Evolutionary conservation across 2,888 invertebrate species (phyloP).

Genomic region (Ichneumoninae sp.): DNA sequence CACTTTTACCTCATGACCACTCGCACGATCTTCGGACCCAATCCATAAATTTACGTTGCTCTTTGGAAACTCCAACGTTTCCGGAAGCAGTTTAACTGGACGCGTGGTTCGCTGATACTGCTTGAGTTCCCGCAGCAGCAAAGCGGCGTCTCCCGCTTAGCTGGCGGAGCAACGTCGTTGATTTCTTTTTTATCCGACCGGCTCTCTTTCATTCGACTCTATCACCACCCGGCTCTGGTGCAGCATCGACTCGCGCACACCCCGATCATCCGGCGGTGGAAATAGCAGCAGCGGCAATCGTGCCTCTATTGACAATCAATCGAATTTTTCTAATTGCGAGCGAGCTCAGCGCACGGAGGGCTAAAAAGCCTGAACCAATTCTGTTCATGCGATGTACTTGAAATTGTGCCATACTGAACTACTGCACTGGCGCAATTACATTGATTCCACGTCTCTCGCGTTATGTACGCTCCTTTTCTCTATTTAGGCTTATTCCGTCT

Average conservation of each 20-base stretch:
- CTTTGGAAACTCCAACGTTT: not conserved
- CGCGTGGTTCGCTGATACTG: not conserved
- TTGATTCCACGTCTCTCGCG: slow-evolving; percentile 47
- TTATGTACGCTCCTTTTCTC: slow-evolving; percentile 27
- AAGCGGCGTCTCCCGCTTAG: slow-evolving; percentile 10
- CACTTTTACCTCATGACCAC: not conserved
- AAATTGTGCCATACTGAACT: slow-evolving; percentile 17
- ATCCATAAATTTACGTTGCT: not conserved
- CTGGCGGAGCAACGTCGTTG: slow-evolving; percentile 26
- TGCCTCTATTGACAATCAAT: slow-evolving; percentile 67
- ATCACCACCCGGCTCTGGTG: not conserved
- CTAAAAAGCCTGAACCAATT: slow-evolving; percentile 30
- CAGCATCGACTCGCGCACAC: slow-evolving; percentile 17
- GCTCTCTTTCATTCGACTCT: slow-evolving; percentile 41
- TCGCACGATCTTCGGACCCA: not conserved
- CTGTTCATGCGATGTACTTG: slow-evolving; percentile 28
- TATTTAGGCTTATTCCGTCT: not conserved
- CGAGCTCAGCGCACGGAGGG: slow-evolving; percentile 33
- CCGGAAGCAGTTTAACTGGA: not conserved
- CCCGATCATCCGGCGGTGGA: slow-evolving; percentile 27
- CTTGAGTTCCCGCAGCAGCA: not conserved
- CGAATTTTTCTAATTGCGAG: slow-evolving; percentile 67
- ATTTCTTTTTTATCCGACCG: slow-evolving; percentile 6
- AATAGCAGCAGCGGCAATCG: slow-evolving; percentile 57
- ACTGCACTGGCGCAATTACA: slow-evolving; percentile 58